Evolutionary conservation across 2,113 vertebrate genomes (phyloP), one percentile per base, ranked within the genome.

Genomic region (Actenoides lindsayi): DNA sequence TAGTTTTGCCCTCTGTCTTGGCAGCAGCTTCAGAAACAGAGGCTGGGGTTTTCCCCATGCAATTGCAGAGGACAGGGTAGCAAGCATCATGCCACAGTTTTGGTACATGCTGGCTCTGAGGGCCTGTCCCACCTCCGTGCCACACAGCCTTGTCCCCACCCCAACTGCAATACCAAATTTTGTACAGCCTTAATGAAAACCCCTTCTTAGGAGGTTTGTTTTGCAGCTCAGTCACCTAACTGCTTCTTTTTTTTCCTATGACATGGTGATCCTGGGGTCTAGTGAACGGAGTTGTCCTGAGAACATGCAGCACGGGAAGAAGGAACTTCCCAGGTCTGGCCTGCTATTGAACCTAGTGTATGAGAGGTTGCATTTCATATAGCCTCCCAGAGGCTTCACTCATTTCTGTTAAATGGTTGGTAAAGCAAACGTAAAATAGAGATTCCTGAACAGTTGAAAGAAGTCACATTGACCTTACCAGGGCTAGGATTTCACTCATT

Each of bases 291-390:
- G 35, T 51, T 39, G 2, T 8, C 33, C n/a, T 42, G 73, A 67
- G 39, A 84, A 53, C 12, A 41, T 59, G 24, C 3, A 1, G 44
- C 62, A 0, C 0, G 53, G n/a, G 35, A 88, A 76, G 39, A 11
- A 39, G 24, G 16, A 83, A 31, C 35, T 87, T 84, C 24, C 37
- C n/a, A 87, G 69, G 51, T 27, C 39, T 59, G 53, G 33, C 11
- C 57, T 23, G 24, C 11, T 68, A 20, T 17, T 0, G 0, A 86
- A 65, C 28, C 18, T 21, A 20, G 24, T 0, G 0, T 20, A 33
- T 0, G 2, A 31, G 51, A 89, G 33, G 15, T 42, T 75, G 46
- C 3, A 1, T 54, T 93, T 83, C 46, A 30, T 25, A n/a, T 3
- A 42, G 48, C 37, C n/a, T 83, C 27, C 60, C 63, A 59, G 51